Evolutionary conservation across 2,888 invertebrate genomes (phyloP), one percentile per base, ranked within the genome.

Genomic region (Ectropis crepuscularia): DNA sequence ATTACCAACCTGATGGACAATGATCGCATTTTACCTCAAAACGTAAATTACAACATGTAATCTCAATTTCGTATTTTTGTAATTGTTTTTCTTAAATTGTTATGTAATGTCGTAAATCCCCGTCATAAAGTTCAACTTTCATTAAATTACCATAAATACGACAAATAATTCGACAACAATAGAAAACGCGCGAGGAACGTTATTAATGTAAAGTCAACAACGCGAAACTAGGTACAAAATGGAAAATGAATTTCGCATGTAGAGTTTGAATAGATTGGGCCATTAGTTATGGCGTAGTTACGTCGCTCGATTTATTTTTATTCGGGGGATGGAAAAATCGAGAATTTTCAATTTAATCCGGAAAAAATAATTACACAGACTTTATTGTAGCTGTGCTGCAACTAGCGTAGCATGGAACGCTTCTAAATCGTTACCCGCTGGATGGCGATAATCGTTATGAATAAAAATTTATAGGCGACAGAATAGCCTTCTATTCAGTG

Each of bases 391-490:
- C 41, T 57, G n/a, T n/a, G 46, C 53, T 48, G 28, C 43, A 61
- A 39, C 55, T 61, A 48, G 12, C 16, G 38, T 38, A 63, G 47
- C 12, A 16, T 45, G 11, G 51, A 12, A 41, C n/a, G 12, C 57
- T 62, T 42, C 63, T 72, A 75, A 75, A 76, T 76, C 66, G 73
- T 61, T 74, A 71, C 66, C 63, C 67, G 71, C 72, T 68, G 74
- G 71, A 73, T 76, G 76, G 71, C 75, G 76, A 75, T 84, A 87
- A 88, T 83, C 83, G 83, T 80, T 79, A 76, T 81, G 83, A 85
- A 87, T 86, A 87, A 87, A 87, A 87, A 87, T 85, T 83, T 87
- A 87, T 85, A 77, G 82, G 75, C 79, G 70, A 79, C 74, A 74
- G 77, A 85, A 86, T 82, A 83, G 78, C 79, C 76, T 79, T 81